Percentiles rank a stretch among this genome's conserved stretches.
Evolutionary conservation across 2,797 vertebrate genomes (phyloP).

Genomic region (Mus spretus): DNA sequence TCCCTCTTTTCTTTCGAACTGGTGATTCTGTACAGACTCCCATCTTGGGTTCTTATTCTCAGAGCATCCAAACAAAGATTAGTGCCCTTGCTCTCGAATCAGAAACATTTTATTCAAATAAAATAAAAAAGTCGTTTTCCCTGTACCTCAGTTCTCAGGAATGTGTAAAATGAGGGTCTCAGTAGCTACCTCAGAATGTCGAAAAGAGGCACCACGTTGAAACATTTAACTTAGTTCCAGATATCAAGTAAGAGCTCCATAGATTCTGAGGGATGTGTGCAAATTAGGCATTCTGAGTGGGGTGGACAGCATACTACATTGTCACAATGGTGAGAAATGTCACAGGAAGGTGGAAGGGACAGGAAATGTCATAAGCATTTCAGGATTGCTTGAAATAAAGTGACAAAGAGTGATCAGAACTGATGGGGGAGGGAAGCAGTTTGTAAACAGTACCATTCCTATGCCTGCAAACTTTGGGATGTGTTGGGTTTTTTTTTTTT

Average conservation of each 20-base stretch:
- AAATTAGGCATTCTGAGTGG: constrained; percentile 19
- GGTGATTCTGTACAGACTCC: neutral
- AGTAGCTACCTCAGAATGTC: constrained; percentile 19
- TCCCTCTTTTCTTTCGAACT: neutral
- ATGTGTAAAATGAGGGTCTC: constrained; percentile 2
- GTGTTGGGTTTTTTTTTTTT: neutral
- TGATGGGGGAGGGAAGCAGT: neutral
- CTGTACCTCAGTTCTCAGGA: constrained; percentile 11
- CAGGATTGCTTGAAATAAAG: neutral
- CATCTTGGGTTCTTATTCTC: constrained; percentile 44
- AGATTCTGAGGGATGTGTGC: neutral
- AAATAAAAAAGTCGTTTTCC: constrained; percentile 28
- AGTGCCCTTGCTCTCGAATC: constrained; percentile 16
- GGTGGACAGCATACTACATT: neutral
- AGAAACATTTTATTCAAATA: constrained; percentile 59
- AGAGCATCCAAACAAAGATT: neutral
- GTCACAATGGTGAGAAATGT: neutral
- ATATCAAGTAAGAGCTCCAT: constrained; percentile 29
- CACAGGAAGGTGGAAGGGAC: neutral
- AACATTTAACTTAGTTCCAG: constrained; percentile 32
- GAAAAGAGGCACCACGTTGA: neutral
- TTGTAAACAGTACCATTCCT: neutral
- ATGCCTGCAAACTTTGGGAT: constrained; percentile 5
- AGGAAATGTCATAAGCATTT: constrained; percentile 39
- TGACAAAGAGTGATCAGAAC: constrained; percentile 13